Base-by-base conservation (phyloP, 2,113 vertebrate species). In the Phoxinus phoxinus region DNA sequence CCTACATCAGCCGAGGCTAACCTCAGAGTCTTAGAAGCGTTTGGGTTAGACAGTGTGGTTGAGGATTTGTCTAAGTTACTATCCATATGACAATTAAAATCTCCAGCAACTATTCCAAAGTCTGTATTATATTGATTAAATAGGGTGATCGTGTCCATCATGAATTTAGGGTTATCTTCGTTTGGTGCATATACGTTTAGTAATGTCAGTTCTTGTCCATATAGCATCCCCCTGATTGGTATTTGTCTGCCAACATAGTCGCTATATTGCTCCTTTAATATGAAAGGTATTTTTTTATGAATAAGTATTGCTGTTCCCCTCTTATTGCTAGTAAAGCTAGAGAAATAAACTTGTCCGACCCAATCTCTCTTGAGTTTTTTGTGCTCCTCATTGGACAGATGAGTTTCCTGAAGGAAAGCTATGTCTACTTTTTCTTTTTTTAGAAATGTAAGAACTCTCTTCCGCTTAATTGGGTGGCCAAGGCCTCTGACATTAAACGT, bases 51-150 rank as follows among this genome's bases (percentile, higher is more conserved):
- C 41, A 44, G 41, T 44, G 41, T 10, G 41, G 41, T 2, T 32
- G 17, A 46, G 13, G 21, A 58, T 58, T 23, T 58, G 8, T 58
- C 53, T 58, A 58, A 8, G 56, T 8, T 82, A 8, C 63, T 65
- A 21, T 82, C 61, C 80, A 82, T 82, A 48, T 8, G 5, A 82
- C 63, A 82, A 53, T 69, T 51, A 10, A 82, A 82, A 23, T 82
- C 80, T 9, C 44, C 65, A 0, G 30, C 35, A 41, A 72, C 9
- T 72, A 41, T 41, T 21, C 32, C 0, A 58, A 58, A 58, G 1
- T 37, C 35, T 58, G 56, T 58, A 23, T 41, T 37, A 72, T 21
- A 72, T 41, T 72, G 67, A 23, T 1, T 58, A 58, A 58, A 58
- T 58, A 72, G 4, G 1, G 19, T 4, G 2, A 41, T 37, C 0